Evolutionary conservation across 2,113 vertebrate genomes (phyloP).

Genomic region (Microcebus lehilahytsara): DNA sequence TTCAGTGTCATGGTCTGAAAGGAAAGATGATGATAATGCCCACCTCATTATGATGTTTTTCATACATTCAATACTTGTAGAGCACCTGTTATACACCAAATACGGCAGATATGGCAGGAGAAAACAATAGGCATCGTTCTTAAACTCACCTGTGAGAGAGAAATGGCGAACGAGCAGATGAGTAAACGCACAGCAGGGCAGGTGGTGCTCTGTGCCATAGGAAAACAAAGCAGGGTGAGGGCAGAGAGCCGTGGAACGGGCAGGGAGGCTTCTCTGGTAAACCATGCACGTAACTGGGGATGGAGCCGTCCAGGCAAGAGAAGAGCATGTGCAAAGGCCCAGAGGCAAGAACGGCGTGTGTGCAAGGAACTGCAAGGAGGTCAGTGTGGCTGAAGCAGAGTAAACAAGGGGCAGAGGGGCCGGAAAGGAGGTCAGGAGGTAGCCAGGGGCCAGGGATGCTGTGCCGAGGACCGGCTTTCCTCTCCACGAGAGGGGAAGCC

Average conservation of each 20-base stretch:
- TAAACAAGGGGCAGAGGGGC: not conserved
- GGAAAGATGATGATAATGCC: not conserved
- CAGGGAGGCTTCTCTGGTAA: not conserved
- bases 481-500: not conserved
- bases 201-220: fast-evolving
- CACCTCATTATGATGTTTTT: not conserved
- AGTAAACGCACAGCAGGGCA: not conserved
- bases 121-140: not conserved
- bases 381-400: not conserved
- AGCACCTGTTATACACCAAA: not conserved
- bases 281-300: not conserved
- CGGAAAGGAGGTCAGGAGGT: not conserved
- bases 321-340: not conserved
- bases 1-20: not conserved
- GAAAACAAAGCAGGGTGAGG: not conserved
- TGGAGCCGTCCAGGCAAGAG: not conserved
- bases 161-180: not conserved
- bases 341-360: not conserved
- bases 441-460: not conserved
- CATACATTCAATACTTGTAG: not conserved
- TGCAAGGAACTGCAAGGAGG: not conserved
- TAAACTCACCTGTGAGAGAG: not conserved
- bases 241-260: fast-evolving
- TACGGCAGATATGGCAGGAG: not conserved
- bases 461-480: not conserved